Percentiles rank a stretch among this genome's conserved stretches.
Evolutionary conservation across 2,113 vertebrate species (phyloP).

Genomic region (Nibea coibor): DNA sequence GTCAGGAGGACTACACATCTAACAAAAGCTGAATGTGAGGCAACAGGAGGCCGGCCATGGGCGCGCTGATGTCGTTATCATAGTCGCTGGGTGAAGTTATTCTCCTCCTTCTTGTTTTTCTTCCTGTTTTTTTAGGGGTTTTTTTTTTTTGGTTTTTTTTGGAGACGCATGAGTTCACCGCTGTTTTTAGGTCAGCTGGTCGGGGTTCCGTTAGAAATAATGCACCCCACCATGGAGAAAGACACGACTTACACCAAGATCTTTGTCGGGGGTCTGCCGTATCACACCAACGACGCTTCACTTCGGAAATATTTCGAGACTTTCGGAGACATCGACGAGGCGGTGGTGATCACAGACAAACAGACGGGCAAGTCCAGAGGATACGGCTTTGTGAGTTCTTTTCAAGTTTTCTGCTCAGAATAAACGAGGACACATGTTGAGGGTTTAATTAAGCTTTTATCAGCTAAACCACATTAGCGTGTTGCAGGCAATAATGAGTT

Average conservation of each 20-base stretch:
- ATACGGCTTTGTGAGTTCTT: constrained; percentile 94
- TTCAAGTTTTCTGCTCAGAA: neutral
- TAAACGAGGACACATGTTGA: neutral
- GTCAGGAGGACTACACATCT: constrained; percentile 41
- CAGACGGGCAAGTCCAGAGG: constrained; percentile 95
- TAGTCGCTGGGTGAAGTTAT: constrained; percentile 56
- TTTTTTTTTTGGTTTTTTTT: neutral
- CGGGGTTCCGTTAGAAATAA: constrained; percentile 84
- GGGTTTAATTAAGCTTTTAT: constrained; percentile 32
- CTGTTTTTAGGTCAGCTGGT: constrained; percentile 79
- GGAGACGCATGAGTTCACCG: constrained; percentile 59
- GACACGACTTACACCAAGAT: constrained; percentile 97
- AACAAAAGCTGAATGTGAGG: constrained; percentile 10
- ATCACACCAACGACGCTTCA: constrained; percentile 94
- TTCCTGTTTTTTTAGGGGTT: neutral
- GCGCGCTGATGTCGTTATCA: constrained; percentile 3
- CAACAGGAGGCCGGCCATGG: constrained; percentile 52
- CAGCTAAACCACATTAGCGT: constrained; percentile 9
- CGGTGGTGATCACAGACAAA: constrained; percentile 96
- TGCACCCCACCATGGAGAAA: constrained; percentile 91
- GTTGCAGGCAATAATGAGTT: constrained; percentile 12
- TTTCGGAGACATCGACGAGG: constrained; percentile 96
- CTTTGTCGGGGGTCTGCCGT: constrained; percentile 94
- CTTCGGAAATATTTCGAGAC: constrained; percentile 95
- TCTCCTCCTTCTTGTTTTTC: constrained; percentile 23